Evolutionary conservation across 2,797 vertebrate genomes (phyloP), one percentile per base, ranked within the genome.

Genomic region (Clamator glandarius): DNA sequence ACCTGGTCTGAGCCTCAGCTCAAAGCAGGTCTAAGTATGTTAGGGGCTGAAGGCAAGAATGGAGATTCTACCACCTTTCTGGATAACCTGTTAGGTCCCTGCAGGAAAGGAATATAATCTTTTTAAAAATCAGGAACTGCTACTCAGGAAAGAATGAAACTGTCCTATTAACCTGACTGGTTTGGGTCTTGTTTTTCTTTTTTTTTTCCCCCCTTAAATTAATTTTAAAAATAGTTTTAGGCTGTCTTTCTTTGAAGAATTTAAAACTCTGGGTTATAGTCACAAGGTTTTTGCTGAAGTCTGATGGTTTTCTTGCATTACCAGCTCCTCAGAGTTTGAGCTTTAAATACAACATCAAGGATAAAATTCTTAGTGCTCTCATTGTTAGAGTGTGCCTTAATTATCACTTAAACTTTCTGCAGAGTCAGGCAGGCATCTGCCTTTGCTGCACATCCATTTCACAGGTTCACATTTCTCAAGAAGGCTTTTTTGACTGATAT

Each of bases 321-420:
- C n/a, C 24, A 69, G 44, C 54, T 61, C 75, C 81, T 94, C 57
- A 68, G 78, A 85, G 42, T 72, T 72, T 39, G 16, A 83, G 31
- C 55, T 88, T 93, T 93, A 91, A 94, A 75, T 85, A 73, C 90
- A 88, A 39, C 50, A 91, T 81, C 66, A 92, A 64, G 59, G 31
- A 59, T 86, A 58, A 88, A 66, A 79, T 79, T 93, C 35, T 50
- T 79, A 42, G 51, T 52, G 41, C 87, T 88, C 19, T 63, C 59
- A 29, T 81, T 81, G 42, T 91, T 86, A 78, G 78, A 68, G 36
- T 15, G 35, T 84, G 23, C 76, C 69, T 92, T 91, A 89, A 94
- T 94, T 94, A 87, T 85, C 74, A 69, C 58, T 83, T 75, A 25
- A 50, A 50, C 42, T 64, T 87, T 93, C 72, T 91, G 89, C 78